phyloP scores from a whole-genome alignment of 2,113 vertebrate genomes.

The Platycercus adscitus region DNA sequence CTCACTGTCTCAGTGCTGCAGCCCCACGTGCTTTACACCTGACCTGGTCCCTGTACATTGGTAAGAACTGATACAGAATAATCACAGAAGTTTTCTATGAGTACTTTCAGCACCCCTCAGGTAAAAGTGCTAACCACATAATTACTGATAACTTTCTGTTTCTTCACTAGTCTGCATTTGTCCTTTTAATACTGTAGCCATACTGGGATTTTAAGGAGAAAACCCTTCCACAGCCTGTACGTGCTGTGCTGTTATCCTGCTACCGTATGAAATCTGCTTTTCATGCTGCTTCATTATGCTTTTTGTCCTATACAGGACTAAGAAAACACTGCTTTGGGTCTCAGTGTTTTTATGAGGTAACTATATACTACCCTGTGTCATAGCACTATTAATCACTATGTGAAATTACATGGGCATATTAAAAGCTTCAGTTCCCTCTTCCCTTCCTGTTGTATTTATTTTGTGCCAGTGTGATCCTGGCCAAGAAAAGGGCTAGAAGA shows the following conservation, averaged over 20 bases:
- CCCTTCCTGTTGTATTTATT: background rate
- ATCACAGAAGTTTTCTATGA: background rate
- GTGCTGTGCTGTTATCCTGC: background rate
- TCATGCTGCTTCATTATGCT: background rate
- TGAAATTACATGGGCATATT: background rate
- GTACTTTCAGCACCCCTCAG: background rate
- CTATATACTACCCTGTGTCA: background rate
- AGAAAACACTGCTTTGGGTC: background rate
- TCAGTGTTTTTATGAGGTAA: background rate
- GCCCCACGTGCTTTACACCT: background rate
- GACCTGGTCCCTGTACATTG: too few relatives aligned
- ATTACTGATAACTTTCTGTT: background rate
- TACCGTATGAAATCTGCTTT: accelerated
- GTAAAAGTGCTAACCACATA: background rate
- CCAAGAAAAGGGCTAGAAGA: background rate
- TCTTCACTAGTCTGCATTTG: background rate
- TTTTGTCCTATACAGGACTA: background rate
- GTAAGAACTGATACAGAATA: background rate
- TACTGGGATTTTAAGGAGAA: background rate
- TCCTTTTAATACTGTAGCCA: background rate
- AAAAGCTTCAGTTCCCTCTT: background rate
- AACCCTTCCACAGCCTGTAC: background rate
- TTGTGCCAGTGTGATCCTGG: background rate
- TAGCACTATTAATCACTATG: background rate
- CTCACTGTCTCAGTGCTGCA: background rate